Conservation (phyloP, 2,797 vertebrate genomes). For the Leptodactylus fallax region DNA sequence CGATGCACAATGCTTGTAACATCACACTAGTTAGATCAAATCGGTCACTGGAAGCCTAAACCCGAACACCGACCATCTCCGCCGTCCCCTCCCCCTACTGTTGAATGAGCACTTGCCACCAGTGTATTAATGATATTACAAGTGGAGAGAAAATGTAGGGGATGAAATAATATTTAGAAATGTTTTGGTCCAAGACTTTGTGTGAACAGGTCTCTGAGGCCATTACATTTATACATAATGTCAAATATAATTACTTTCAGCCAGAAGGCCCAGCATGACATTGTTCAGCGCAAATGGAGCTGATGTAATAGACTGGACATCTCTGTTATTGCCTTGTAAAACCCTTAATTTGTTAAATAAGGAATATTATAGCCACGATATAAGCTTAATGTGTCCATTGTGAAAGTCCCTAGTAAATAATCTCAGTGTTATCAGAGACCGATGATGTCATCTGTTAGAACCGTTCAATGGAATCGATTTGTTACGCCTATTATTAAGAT, state of each 20-base stretch:
- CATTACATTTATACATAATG: conserved; percentile 36
- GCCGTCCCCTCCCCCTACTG: background rate
- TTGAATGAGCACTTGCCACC: conserved; percentile 1
- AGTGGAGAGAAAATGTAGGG: background rate
- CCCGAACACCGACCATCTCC: background rate
- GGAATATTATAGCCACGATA: conserved; percentile 10
- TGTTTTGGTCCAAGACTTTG: conserved; percentile 15
- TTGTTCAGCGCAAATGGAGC: conserved; percentile 46
- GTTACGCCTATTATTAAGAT: background rate
- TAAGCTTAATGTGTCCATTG: background rate
- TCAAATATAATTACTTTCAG: conserved; percentile 53
- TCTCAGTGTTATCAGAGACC: background rate
- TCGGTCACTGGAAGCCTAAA: conserved; percentile 26
- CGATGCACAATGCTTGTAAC: conserved; percentile 25
- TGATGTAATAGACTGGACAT: conserved; percentile 53
- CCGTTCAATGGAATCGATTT: conserved; percentile 6
- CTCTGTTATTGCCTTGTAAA: conserved; percentile 42
- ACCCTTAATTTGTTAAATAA: conserved; percentile 40
- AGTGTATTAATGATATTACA: background rate
- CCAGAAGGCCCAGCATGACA: conserved; percentile 48
- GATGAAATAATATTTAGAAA: conserved; percentile 1
- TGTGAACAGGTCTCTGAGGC: background rate
- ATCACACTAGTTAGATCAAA: conserved; percentile 39
- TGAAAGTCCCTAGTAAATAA: background rate
- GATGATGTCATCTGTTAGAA: background rate